Conservation (phyloP, 2,888 invertebrate species). For the Ischnura elegans region DNA sequence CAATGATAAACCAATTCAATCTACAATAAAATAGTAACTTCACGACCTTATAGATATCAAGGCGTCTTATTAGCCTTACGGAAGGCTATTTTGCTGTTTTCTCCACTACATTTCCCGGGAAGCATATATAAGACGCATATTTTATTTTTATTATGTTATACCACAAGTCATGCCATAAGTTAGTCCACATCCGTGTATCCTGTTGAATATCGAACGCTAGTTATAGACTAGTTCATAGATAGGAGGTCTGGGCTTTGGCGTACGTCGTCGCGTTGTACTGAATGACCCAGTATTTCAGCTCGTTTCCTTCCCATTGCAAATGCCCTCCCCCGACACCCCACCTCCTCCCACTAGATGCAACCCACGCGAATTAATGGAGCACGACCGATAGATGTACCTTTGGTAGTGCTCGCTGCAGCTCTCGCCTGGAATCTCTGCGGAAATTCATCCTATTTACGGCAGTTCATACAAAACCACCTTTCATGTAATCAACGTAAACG, state of each 20-base stretch:
- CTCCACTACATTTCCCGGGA: no score
- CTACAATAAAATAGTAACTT: no score
- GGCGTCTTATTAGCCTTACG: no score
- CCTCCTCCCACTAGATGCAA: neutral
- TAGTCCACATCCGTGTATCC: no score
- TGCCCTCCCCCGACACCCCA: neutral
- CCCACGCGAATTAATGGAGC: conserved; percentile 17
- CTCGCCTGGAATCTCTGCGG: neutral
- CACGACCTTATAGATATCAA: no score
- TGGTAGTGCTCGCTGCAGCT: neutral
- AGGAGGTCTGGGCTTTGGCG: neutral
- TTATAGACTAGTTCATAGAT: neutral
- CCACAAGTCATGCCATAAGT: no score
- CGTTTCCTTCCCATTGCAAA: neutral
- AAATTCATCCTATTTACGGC: neutral
- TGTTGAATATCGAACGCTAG: neutral
- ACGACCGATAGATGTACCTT: neutral
- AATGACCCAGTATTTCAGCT: neutral
- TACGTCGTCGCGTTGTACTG: neutral
- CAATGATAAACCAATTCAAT: no score
- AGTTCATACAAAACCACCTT: neutral
- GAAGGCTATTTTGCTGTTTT: no score
- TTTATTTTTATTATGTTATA: no score
- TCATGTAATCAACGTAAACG: neutral
- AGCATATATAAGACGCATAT: no score